phyloP scores from a whole-genome alignment of 2,113 vertebrate species.

The Dendropsophus ebraccatus region DNA sequence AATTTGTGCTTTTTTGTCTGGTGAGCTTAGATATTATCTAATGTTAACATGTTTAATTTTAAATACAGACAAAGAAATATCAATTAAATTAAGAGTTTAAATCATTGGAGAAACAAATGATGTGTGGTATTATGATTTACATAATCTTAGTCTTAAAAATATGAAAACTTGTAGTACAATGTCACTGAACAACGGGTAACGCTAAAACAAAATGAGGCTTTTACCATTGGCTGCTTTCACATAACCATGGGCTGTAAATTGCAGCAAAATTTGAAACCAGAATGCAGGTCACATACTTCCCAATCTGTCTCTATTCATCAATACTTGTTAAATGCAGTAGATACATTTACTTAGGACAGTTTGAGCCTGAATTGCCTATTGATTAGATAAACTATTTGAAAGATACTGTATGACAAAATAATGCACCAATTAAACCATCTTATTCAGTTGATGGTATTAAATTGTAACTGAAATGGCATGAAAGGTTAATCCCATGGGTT shows the following conservation, averaged over 20 bases:
- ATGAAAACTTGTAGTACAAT: not conserved
- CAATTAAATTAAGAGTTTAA: no score
- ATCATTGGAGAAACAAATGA: no score
- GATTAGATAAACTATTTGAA: conserved; percentile 86
- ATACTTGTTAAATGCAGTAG: conserved; percentile 83
- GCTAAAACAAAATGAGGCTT: not conserved
- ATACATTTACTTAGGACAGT: conserved; percentile 84
- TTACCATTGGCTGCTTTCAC: not conserved
- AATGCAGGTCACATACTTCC: conserved; percentile 69
- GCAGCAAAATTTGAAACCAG: conserved; percentile 68
- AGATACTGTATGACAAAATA: conserved; percentile 79
- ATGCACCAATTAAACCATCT: conserved; percentile 71
- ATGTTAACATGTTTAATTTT: no score
- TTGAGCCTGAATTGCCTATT: conserved; percentile 81
- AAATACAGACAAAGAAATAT: no score
- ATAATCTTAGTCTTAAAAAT: no score
- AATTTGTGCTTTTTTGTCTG: no score
- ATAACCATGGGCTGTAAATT: conserved; percentile 37
- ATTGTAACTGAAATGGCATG: conserved; percentile 74
- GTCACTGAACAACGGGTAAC: not conserved
- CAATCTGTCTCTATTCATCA: conserved; percentile 70
- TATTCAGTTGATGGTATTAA: conserved; percentile 77
- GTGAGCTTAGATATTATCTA: no score
- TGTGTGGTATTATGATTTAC: no score
- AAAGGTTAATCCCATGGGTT: conserved; percentile 74